Evolutionary conservation across 2,797 vertebrate genomes (phyloP), one percentile per base, ranked within the genome.

Genomic region (Meda fulgida): DNA sequence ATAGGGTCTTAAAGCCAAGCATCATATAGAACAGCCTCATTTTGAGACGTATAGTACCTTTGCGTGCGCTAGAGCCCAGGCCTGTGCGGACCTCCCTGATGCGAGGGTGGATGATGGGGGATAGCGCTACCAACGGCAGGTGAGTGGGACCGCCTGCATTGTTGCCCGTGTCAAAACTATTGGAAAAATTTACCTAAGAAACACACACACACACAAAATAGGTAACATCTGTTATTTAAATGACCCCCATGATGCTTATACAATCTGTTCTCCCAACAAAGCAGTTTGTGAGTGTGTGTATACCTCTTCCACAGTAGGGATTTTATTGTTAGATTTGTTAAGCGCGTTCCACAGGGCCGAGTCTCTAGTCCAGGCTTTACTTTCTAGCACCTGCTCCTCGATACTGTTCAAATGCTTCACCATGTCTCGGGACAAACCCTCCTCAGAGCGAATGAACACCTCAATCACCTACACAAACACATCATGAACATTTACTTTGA

Each of bases 351-450:
- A 99, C 67, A 99, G 92, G 0, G 95, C 96, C 0, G 98, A 99
- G 91, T 95, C 94, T 0, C 78, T 76, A 0, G 90, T 95, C 98
- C 98, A 99, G 6, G 98, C 97, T 7, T 95, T 93, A 87, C 95
- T 97, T 92, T 99, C 98, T 48, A 99, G 94, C 63, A 99, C 97
- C 89, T 99, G 97, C 88, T 99, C 98, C 93, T 99, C 98, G 0
- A 99, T 96, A 87, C 93, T 96, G 90, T 99, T 99, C 77, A 99
- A 94, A 46, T 99, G 98, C 89, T 99, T 99, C 77, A 99, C 97
- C 97, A 98, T 98, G 92, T 99, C 98, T 80, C 98, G 95, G 83
- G 98, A 99, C 67, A 99, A 95, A 4, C 97, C 96, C 10, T 99
- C 98, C 91, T 99, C 98, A 2, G 97, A 97, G 1, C 98, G 97